Base-by-base conservation (phyloP, 2,797 vertebrate genomes). In the Sebastes baramenuke region DNA sequence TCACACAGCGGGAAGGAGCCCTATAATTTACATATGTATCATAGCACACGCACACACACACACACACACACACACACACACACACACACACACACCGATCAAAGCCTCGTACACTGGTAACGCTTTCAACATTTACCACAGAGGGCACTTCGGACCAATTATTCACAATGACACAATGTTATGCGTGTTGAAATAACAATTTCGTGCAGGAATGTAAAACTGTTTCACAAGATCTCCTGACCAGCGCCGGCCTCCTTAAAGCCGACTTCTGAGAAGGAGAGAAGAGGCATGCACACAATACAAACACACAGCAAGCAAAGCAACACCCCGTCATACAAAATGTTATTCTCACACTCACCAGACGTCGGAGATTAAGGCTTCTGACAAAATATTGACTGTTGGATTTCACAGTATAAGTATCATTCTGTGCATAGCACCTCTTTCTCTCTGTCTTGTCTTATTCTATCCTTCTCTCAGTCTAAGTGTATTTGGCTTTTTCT, bases 311-410 rank as follows among this genome's bases (percentile, higher is more conserved):
- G 24, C 32, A 24, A 75, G 36, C 22, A 12, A 12, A 70, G n/a
- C 65, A 55, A 52, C 18, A 27, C 49, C 68, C 16, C 85, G 82
- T 92, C 72, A 82, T 81, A 82, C 71, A 88, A 77, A 70, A 79
- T 79, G 65, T 29, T 54, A 66, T 75, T 80, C 74, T 76, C 81
- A 69, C 64, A 55, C 72, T 77, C 29, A 34, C n/a, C 79, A 88
- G 74, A 85, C 52, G 62, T 20, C n/a, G 54, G 54, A 84, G 79
- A 82, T 86, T 78, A 78, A 78, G 62, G 34, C 81, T 77, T 71
- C 82, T 86, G 79, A 88, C 80, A 84, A 84, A 85, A 82, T 86
- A 90, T 87, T 85, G 87, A 88, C 68, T 27, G 32, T 80, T 79
- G 81, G 83, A 83, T 91, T 89, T 87, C 78, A 76, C 81, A 67